phyloP scores from a whole-genome alignment of 2,113 vertebrate species.

The Rhynchopsitta pachyrhyncha region DNA sequence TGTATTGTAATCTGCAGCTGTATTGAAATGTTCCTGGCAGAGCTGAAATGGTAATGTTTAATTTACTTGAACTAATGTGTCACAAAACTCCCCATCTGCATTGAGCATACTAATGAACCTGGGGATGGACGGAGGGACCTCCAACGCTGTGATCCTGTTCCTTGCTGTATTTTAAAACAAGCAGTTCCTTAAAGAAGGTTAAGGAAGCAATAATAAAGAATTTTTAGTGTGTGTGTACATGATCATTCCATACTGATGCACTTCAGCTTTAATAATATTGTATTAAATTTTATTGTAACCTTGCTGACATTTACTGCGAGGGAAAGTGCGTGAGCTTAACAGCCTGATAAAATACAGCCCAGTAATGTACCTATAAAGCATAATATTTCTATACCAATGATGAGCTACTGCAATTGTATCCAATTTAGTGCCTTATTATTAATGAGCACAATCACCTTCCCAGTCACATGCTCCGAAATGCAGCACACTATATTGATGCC shows the following conservation, averaged over 20 bases:
- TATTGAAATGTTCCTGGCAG: slow-evolving; percentile 58
- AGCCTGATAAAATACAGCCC: slow-evolving; percentile 63
- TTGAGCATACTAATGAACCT: slow-evolving; percentile 43
- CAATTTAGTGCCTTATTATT: slow-evolving; percentile 64
- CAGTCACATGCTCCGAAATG: slow-evolving; percentile 6
- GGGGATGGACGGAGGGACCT: slow-evolving; percentile 39
- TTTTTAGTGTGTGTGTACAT: slow-evolving; percentile 52
- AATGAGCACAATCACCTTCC: slow-evolving; percentile 58
- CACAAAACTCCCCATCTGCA: slow-evolving; percentile 32
- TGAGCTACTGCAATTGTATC: slow-evolving; percentile 60
- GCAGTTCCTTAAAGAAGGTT: slow-evolving; percentile 58
- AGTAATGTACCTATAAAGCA: slow-evolving; percentile 65
- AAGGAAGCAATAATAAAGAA: slow-evolving; percentile 58
- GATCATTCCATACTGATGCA: slow-evolving; percentile 53
- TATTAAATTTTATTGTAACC: slow-evolving; percentile 65
- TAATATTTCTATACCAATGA: slow-evolving; percentile 59
- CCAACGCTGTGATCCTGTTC: slow-evolving; percentile 34
- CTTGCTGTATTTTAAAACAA: slow-evolving; percentile 16
- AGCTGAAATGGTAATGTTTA: slow-evolving; percentile 41
- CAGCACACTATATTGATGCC: neutral
- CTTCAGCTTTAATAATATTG: slow-evolving; percentile 65
- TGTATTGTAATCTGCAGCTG: slow-evolving; percentile 66
- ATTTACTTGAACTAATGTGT: slow-evolving; percentile 62
- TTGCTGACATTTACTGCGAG: slow-evolving; percentile 53
- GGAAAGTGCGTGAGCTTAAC: slow-evolving; percentile 52